A percentile compares a stretch with the other conserved stretches of the same genome.
These are phyloP conservation scores for Lutraria lutraria DNA, from an alignment of 2,888 invertebrate genomes.

Conservation along the genomic window DNA sequence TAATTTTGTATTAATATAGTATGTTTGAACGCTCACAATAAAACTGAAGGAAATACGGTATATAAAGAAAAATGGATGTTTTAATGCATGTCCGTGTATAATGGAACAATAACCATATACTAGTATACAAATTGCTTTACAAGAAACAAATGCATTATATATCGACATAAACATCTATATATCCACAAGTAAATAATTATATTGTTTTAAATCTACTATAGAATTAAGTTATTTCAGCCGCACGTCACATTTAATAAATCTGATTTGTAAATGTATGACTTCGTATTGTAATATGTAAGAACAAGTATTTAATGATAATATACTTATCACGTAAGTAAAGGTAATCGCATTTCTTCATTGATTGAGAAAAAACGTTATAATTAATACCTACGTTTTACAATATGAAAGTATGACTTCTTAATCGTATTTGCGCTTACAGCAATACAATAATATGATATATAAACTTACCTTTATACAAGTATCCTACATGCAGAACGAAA, in stretches of 20 bases:
- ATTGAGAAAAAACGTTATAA: background rate
- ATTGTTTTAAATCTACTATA: background rate
- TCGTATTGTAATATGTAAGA: background rate
- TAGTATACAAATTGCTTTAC: no score
- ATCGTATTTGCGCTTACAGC: background rate
- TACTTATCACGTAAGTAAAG: background rate
- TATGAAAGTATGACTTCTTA: background rate
- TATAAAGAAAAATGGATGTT: no score
- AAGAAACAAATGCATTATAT: no score
- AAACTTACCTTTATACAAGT: background rate
- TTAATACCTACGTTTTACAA: background rate
- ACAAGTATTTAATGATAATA: background rate
- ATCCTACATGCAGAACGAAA: background rate
- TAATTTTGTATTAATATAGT: no score
- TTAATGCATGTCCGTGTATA: no score
- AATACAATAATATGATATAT: background rate
- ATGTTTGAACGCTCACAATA: no score
- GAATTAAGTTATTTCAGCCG: background rate
- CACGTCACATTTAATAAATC: background rate
- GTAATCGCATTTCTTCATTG: slow-evolving; percentile 8
- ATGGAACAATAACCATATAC: no score
- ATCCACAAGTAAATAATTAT: no score
- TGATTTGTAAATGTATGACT: background rate
- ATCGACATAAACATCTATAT: no score
- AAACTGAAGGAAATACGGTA: no score